A percentile compares a stretch with the other conserved stretches of the same genome.
Evolutionary conservation across 2,797 vertebrate genomes (phyloP).

Genomic region (Vireo griseus): DNA sequence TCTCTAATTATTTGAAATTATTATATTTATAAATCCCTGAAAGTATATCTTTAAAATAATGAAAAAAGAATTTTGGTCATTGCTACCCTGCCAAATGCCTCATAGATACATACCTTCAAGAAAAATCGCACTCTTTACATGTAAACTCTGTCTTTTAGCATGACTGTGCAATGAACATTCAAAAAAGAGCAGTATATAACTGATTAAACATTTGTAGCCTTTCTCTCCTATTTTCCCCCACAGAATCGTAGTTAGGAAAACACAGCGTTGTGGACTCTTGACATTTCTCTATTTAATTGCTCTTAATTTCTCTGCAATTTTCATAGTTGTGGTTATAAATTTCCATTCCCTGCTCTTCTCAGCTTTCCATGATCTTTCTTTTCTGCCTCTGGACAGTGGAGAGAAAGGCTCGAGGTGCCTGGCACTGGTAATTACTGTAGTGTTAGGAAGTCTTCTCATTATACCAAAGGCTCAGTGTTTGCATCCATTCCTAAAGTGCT

Average conservation of each 20-base stretch:
- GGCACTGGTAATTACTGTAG: neutral
- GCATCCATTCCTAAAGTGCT: neutral
- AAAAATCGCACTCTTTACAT: neutral
- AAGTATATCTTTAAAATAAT: slow-evolving; percentile 11
- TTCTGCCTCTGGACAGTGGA: neutral
- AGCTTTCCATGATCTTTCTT: neutral
- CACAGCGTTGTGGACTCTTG: neutral
- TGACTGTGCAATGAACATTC: neutral
- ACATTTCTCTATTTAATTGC: neutral
- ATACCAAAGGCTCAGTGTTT: neutral
- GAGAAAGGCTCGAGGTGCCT: neutral
- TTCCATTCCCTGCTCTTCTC: neutral
- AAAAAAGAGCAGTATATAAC: neutral
- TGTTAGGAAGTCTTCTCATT: neutral
- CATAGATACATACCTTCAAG: neutral
- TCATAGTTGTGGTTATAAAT: neutral
- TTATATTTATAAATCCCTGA: neutral
- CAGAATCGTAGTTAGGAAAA: neutral
- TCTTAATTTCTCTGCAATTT: neutral
- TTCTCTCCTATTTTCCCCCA: neutral
- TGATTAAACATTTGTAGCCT: neutral
- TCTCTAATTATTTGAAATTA: slow-evolving; percentile 15
- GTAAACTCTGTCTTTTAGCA: neutral
- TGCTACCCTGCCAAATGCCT: neutral
- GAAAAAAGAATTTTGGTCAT: neutral